Evolutionary conservation across 1,140 invertebrate species (phyloP), one percentile per base, ranked within the genome.

Genomic region (Bombus sylvicola): DNA sequence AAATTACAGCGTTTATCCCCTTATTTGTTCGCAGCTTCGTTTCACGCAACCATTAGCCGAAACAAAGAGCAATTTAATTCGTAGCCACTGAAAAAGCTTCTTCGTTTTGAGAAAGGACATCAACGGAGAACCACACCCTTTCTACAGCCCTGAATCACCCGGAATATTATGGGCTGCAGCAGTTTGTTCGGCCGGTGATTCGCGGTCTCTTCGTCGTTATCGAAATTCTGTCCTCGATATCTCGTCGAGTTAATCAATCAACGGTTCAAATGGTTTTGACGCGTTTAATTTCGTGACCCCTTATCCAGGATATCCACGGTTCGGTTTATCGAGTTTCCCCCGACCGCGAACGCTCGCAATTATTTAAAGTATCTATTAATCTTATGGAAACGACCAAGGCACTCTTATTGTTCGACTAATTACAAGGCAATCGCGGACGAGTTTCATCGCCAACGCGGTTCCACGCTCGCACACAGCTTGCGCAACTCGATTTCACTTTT

Each of bases 211-310:
- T n/a, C 28, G 39, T 34, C 74, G 74, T 78, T 69, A 83, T 77
- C 81, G 73, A 83, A 83, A 83, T 83, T 83, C 62, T 68, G 81
- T 64, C 73, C 81, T 22, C 64, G 28, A 83, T 78, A 77, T 77
- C 47, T 83, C 74, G 66, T 78, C 82, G 10, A 83, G 74, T 83
- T 83, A 83, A 83, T 83, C 82, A 78, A 83, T 83, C 82, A 83
- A 77, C 64, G 74, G 74, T 69, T 57, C 82, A 39, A 83, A 78
- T 83, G 82, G 74, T 76, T 83, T 59, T 83, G 82, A 78, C 82
- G 82, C 74, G 64, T 78, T 83, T 83, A 83, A 78, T 78, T 78
- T 41, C 47, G 2, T 15, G n/a, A 62, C 10, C 41, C 57, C 28
- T 25, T 37, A 28, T 9, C 8, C 39, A 2, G 39, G 9, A 28